phyloP scores from a whole-genome alignment of 2,797 vertebrate genomes.

The Gallinago stenura region DNA sequence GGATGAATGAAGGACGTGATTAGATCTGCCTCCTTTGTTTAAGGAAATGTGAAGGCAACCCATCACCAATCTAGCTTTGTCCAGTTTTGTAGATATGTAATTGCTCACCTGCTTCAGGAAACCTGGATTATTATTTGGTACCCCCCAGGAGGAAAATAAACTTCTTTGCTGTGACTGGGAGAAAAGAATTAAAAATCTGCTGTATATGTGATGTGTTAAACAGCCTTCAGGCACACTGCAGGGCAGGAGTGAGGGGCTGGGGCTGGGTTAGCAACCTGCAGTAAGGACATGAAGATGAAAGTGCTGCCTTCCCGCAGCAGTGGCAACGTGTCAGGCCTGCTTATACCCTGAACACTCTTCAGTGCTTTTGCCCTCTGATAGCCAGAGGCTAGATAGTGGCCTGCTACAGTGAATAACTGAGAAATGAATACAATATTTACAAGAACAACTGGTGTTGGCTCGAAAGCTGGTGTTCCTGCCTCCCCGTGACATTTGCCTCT shows the following conservation, averaged over 20 bases:
- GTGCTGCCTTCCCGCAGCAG: background rate
- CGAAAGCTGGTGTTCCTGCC: background rate
- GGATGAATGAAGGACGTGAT: background rate
- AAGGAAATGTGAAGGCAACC: background rate
- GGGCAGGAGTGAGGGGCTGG: background rate
- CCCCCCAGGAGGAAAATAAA: background rate
- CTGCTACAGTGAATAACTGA: background rate
- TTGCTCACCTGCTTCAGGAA: background rate
- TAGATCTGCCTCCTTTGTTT: background rate
- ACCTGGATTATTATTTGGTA: background rate
- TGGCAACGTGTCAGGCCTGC: background rate
- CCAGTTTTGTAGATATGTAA: background rate
- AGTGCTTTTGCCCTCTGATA: background rate
- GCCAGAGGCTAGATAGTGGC: background rate
- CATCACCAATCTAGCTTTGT: background rate
- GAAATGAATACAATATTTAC: background rate
- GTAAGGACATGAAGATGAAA: background rate
- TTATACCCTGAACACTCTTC: background rate
- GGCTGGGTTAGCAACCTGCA: background rate
- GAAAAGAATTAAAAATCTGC: background rate
- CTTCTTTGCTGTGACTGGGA: background rate
- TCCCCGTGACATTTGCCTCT: background rate
- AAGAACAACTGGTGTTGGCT: background rate
- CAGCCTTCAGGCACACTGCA: background rate
- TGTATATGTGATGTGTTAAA: rapidly evolving